Evolutionary conservation across 2,797 vertebrate genomes (phyloP).

Genomic region (Babyrousa celebensis): DNA sequence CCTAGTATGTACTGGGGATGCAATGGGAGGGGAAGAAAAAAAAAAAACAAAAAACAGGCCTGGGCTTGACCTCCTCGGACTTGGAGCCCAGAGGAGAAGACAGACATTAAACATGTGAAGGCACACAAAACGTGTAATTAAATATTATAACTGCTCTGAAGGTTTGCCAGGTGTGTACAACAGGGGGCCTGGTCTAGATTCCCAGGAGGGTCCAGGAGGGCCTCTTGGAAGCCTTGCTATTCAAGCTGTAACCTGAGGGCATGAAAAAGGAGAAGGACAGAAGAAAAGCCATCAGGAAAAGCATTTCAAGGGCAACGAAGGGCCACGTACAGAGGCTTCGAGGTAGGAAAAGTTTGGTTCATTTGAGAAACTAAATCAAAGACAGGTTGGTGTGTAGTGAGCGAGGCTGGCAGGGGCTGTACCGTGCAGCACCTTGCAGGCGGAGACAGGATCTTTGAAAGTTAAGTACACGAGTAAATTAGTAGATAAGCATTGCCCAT

Average conservation of each 20-base stretch:
- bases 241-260: background rate
- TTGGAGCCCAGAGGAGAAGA: constrained; percentile 60
- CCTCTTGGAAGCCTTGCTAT: constrained; percentile 5
- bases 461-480: background rate
- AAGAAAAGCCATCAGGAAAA: constrained; percentile 14
- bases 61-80: constrained; percentile 72
- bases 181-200: constrained; percentile 58
- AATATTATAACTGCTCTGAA: constrained; percentile 79
- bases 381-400: background rate
- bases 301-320: constrained; percentile 12
- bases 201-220: background rate
- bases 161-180: constrained; percentile 74
- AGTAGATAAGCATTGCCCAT: background rate
- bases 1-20: background rate
- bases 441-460: background rate
- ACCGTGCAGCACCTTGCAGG: background rate
- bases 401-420: background rate
- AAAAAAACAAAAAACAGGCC: constrained; percentile 47
- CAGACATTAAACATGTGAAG: constrained; percentile 74
- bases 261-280: background rate
- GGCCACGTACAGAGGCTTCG: background rate
- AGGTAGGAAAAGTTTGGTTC: background rate
- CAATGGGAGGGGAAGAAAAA: background rate
- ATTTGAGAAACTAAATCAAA: constrained; percentile 1
- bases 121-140: constrained; percentile 76